phyloP scores from a whole-genome alignment of 2,888 invertebrate genomes.

The Luperina testacea region DNA sequence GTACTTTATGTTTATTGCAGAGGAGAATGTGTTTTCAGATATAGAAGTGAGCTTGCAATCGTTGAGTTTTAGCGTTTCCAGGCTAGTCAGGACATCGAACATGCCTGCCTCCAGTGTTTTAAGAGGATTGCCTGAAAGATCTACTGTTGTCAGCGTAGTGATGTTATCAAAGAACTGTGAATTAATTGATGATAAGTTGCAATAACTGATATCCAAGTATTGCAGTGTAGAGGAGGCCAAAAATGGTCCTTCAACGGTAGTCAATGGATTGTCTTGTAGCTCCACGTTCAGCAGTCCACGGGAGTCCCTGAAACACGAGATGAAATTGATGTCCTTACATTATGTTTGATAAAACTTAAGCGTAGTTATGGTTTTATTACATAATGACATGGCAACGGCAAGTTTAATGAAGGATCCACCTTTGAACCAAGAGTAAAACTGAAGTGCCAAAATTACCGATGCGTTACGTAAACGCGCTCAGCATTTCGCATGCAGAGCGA shows the following conservation, averaged over 20 bases:
- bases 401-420: background rate
- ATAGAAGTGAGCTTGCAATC: constrained; percentile 91
- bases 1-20: constrained; percentile 91
- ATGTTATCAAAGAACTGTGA: constrained; percentile 92
- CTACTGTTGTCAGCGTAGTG: constrained; percentile 92
- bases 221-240: constrained; percentile 91
- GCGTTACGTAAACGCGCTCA: constrained; percentile 12
- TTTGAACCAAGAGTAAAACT: constrained; percentile 14
- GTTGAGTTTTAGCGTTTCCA: constrained; percentile 92
- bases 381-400: constrained; percentile 1
- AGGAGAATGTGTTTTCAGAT: constrained; percentile 89
- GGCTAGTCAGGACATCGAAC: constrained; percentile 91
- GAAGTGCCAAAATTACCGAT: constrained; percentile 1
- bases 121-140: constrained; percentile 92
- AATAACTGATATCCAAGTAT: constrained; percentile 92
- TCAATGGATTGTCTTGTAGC: constrained; percentile 92
- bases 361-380: background rate
- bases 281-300: constrained; percentile 93
- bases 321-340: constrained; percentile 9
- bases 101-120: constrained; percentile 89
- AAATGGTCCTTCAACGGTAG: constrained; percentile 91
- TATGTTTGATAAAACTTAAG: background rate
- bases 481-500: constrained; percentile 13
- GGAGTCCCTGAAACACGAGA: constrained; percentile 90
- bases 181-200: constrained; percentile 90